Conservation (phyloP, 2,888 invertebrate species). For the Phasia obesa region DNA sequence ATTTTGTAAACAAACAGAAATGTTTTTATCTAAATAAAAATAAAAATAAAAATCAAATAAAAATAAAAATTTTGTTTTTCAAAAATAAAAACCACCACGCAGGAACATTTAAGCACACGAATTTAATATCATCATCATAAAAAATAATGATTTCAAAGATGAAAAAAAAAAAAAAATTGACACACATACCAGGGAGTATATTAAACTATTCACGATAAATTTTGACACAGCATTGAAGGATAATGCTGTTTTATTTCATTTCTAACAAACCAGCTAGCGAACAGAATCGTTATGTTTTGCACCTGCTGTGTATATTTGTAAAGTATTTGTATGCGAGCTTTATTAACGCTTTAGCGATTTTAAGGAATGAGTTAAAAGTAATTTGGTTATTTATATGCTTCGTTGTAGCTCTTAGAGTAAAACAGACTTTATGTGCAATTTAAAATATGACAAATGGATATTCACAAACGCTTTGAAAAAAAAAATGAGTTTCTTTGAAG, state of each 20-base stretch:
- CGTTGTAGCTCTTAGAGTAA: too few species aligned
- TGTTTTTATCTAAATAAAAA: not conserved
- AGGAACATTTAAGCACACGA: not conserved
- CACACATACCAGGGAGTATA: not conserved
- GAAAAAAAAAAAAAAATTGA: not conserved
- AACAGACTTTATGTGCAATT: too few species aligned
- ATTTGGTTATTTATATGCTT: not conserved
- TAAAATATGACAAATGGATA: too few species aligned
- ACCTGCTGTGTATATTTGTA: constrained; percentile 27
- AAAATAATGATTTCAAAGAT: not conserved
- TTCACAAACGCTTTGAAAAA: too few species aligned
- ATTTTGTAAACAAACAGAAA: not conserved
- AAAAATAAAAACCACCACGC: not conserved
- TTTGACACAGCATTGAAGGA: not conserved
- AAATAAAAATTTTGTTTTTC: too few species aligned
- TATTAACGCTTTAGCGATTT: constrained; percentile 37
- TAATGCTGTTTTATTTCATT: not conserved
- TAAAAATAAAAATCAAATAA: too few species aligned
- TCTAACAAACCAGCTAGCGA: not conserved
- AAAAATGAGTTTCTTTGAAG: too few species aligned
- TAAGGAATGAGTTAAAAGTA: not conserved
- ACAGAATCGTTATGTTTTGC: constrained; percentile 1
- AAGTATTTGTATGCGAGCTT: constrained; percentile 20
- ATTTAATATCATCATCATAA: not conserved
- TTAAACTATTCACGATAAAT: not conserved